Conservation (phyloP, 2,113 vertebrate species). For the Hemiscyllium ocellatum region DNA sequence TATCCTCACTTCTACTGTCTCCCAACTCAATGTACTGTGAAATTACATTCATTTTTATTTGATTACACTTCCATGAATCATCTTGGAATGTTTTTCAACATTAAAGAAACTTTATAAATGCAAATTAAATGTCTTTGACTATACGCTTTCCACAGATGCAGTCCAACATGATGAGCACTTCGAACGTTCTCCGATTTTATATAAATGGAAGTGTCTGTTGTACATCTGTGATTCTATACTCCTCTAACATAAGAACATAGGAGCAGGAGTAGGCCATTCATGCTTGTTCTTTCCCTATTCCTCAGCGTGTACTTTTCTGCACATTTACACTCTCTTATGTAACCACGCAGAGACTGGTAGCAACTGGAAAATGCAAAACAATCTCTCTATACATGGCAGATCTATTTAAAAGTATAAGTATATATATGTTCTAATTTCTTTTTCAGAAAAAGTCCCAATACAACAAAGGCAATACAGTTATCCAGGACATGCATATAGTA, state of each 20-base stretch:
- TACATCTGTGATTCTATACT: too few species aligned
- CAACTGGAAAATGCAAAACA: background rate
- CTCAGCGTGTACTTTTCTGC: too few species aligned
- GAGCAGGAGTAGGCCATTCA: too few species aligned
- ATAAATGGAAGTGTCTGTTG: too few species aligned
- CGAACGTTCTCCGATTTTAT: too few species aligned
- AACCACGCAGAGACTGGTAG: too few species aligned
- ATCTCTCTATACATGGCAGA: background rate
- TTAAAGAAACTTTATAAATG: background rate
- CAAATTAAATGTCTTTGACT: background rate
- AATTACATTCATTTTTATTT: background rate
- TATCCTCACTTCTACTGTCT: too few species aligned
- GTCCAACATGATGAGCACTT: background rate
- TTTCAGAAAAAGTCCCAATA: background rate
- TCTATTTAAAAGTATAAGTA: background rate
- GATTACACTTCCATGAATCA: background rate
- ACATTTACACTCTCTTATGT: too few species aligned
- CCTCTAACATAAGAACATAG: too few species aligned
- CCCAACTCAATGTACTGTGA: background rate
- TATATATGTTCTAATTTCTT: background rate
- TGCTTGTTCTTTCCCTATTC: too few species aligned
- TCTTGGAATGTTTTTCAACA: background rate
- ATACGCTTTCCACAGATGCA: background rate
- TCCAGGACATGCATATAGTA: background rate
- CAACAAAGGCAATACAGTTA: background rate